Conservation (phyloP, 2,888 invertebrate genomes). For the Mythimna vitellina region DNA sequence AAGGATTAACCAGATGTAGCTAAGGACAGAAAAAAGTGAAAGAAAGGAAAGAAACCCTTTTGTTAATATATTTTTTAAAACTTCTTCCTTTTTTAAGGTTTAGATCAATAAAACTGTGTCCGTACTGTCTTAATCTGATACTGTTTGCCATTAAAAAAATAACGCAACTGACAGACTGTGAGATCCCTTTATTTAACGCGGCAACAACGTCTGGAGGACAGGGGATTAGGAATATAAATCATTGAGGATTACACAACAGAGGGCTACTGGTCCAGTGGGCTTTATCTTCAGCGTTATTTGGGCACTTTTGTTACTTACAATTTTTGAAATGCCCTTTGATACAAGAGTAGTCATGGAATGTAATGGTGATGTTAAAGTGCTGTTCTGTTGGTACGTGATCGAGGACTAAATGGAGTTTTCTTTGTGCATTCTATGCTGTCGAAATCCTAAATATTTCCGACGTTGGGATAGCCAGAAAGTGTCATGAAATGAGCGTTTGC, state of each 20-base stretch:
- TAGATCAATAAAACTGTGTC: neutral
- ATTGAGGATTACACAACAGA: constrained; percentile 49
- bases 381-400: constrained; percentile 21
- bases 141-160: neutral
- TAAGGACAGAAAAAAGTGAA: too few relatives aligned
- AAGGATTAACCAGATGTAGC: too few relatives aligned
- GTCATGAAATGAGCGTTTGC: neutral
- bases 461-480: neutral
- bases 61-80: too few relatives aligned
- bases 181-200: constrained; percentile 19
- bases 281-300: constrained; percentile 37
- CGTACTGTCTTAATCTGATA: neutral
- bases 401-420: neutral
- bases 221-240: constrained; percentile 45
- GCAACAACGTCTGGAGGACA: constrained; percentile 26
- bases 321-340: constrained; percentile 13
- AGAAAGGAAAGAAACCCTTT: too few relatives aligned
- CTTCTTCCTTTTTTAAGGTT: neutral
- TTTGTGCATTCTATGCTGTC: neutral
- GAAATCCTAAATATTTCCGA: neutral
- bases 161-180: neutral
- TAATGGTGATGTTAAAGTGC: constrained; percentile 3
- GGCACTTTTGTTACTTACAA: constrained; percentile 13
- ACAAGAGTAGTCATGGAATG: constrained; percentile 3
- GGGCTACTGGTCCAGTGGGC: constrained; percentile 14